Conservation (phyloP, 2,113 vertebrate genomes). For the Rhinoderma darwinii region DNA sequence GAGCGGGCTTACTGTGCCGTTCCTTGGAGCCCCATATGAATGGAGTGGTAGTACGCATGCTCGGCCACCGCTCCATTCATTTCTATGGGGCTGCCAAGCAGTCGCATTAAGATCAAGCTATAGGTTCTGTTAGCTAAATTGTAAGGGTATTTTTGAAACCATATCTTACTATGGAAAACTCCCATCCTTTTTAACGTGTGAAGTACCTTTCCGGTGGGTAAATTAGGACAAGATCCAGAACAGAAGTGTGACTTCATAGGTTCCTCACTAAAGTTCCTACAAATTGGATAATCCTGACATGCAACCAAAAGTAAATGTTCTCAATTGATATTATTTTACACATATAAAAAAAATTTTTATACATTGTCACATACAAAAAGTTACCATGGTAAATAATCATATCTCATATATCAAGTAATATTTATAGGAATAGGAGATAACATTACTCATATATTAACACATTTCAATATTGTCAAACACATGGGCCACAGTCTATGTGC, state of each 20-base stretch:
- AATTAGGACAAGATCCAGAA: not conserved
- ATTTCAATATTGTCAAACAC: not conserved
- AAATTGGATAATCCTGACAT: not conserved
- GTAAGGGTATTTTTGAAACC: not conserved
- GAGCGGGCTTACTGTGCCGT: too few relatives aligned
- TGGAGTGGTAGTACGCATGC: too few relatives aligned
- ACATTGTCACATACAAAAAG: not conserved
- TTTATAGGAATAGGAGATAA: not conserved
- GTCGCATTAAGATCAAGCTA: not conserved
- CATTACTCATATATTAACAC: not conserved
- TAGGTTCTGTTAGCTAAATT: not conserved
- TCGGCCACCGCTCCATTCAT: too few relatives aligned
- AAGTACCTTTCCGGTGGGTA: too few relatives aligned
- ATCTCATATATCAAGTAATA: too few relatives aligned
- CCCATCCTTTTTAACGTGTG: not conserved
- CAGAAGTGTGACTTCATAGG: not conserved
- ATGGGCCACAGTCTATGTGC: conserved; percentile 6
- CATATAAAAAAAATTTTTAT: not conserved
- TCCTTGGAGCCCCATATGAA: too few relatives aligned
- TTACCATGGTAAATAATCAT: too few relatives aligned
- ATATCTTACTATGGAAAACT: not conserved
- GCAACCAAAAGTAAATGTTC: not conserved
- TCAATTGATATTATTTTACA: not conserved
- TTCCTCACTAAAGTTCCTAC: not conserved
- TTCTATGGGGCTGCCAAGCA: too few relatives aligned